A percentile compares a stretch with the other conserved stretches of the same genome.
Evolutionary conservation across 2,888 invertebrate genomes (phyloP).

Genomic region (Phengaris arion): DNA sequence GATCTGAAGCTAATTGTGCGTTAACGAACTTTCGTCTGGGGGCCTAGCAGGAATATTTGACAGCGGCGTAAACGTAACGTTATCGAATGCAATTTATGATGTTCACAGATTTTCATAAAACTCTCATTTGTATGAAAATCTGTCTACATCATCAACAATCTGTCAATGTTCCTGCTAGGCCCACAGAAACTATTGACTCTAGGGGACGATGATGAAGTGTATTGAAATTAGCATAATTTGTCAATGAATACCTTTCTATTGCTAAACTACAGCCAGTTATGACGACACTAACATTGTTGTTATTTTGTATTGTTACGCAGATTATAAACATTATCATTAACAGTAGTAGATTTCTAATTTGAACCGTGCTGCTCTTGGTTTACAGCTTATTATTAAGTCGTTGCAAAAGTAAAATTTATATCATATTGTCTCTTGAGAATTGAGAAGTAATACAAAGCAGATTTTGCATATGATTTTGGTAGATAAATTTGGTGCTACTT

Average conservation of each 20-base stretch:
- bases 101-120: too few species aligned
- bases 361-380: neutral
- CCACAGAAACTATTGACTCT: too few species aligned
- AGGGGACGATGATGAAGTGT: neutral
- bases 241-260: conserved; percentile 6
- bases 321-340: neutral
- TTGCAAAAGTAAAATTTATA: neutral
- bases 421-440: neutral
- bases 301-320: conserved; percentile 15
- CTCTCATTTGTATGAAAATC: too few species aligned
- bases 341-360: neutral
- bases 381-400: neutral
- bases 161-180: too few species aligned
- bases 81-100: too few species aligned
- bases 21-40: too few species aligned
- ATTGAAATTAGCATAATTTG: neutral
- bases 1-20: too few species aligned
- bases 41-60: too few species aligned
- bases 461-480: neutral
- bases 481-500: neutral
- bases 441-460: neutral
- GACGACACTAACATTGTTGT: conserved; percentile 18
- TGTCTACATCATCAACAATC: too few species aligned
- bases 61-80: too few species aligned
- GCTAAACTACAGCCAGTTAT: conserved; percentile 5